Conservation (phyloP, 2,888 invertebrate genomes). For the Acutogordius australiensis region DNA sequence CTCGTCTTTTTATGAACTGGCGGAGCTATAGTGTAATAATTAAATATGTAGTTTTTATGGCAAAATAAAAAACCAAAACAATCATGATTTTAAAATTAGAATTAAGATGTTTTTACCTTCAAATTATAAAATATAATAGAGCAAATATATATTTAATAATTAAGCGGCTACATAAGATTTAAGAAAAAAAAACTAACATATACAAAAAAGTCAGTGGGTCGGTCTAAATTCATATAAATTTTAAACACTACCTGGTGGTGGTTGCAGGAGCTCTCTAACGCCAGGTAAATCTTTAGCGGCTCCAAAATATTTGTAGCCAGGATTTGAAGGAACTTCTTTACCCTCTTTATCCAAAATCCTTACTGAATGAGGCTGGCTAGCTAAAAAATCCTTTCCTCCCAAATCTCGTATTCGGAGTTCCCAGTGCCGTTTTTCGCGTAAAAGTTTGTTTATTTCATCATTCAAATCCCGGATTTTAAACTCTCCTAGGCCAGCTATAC, state of each 20-base stretch:
- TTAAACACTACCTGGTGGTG: too few species aligned
- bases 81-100: too few species aligned
- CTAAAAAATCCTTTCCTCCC: slow-evolving; percentile 52
- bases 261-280: slow-evolving; percentile 81
- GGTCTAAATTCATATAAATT: too few species aligned
- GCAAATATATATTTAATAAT: too few species aligned
- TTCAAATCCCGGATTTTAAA: slow-evolving; percentile 86
- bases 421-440: slow-evolving; percentile 53
- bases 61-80: too few species aligned
- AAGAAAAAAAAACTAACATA: too few species aligned
- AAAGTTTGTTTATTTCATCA: slow-evolving; percentile 89
- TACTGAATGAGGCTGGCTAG: slow-evolving; percentile 16
- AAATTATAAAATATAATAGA: too few species aligned
- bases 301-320: slow-evolving; percentile 87
- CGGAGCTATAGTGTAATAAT: too few species aligned
- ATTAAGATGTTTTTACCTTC: too few species aligned
- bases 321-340: slow-evolving; percentile 79
- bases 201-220: too few species aligned
- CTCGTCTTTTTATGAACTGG: slow-evolving; percentile 61
- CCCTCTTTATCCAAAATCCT: slow-evolving; percentile 47
- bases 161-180: too few species aligned
- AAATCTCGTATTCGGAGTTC: slow-evolving; percentile 75
- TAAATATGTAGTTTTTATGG: too few species aligned
- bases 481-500: slow-evolving; percentile 81
- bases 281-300: slow-evolving; percentile 91